Percentiles rank a stretch among this genome's conserved stretches.
These are phyloP conservation scores for Parelbella ahira DNA, from an alignment of 2,888 invertebrate species.

Conservation along the genomic window DNA sequence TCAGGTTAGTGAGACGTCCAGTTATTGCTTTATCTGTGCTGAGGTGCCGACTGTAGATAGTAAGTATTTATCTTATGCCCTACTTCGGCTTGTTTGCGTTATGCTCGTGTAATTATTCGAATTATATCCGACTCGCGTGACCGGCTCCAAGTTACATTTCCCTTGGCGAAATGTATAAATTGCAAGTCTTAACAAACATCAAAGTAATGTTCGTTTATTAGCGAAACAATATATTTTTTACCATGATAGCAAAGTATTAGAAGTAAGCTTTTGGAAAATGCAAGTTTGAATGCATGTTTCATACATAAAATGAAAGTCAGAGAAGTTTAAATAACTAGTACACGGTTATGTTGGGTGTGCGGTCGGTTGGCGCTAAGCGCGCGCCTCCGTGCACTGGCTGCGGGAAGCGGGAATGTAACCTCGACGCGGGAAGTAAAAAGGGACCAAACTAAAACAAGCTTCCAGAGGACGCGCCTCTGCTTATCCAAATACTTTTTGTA, in stretches of 20 bases:
- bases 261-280: not conserved
- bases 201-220: not conserved
- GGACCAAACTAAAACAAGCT: slow-evolving; percentile 56
- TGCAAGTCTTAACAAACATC: not conserved
- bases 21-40: slow-evolving; percentile 56
- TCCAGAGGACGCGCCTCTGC: slow-evolving; percentile 60
- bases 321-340: slow-evolving; percentile 17
- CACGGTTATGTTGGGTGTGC: slow-evolving; percentile 9
- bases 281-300: slow-evolving; percentile 9
- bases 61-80: slow-evolving; percentile 61
- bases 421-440: slow-evolving; percentile 65
- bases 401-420: slow-evolving; percentile 62
- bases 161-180: slow-evolving; percentile 6
- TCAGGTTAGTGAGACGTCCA: slow-evolving; percentile 70
- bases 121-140: slow-evolving; percentile 15
- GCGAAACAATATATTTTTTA: not conserved
- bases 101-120: slow-evolving; percentile 11
- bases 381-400: slow-evolving; percentile 36
- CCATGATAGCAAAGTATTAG: not conserved
- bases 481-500: slow-evolving; percentile 51
- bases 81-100: slow-evolving; percentile 44
- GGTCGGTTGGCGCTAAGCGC: slow-evolving; percentile 35
- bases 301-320: slow-evolving; percentile 16
- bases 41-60: slow-evolving; percentile 42
- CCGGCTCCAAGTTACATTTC: slow-evolving; percentile 7